phyloP scores from a whole-genome alignment of 2,888 invertebrate genomes.

The Panzeria rudis region DNA sequence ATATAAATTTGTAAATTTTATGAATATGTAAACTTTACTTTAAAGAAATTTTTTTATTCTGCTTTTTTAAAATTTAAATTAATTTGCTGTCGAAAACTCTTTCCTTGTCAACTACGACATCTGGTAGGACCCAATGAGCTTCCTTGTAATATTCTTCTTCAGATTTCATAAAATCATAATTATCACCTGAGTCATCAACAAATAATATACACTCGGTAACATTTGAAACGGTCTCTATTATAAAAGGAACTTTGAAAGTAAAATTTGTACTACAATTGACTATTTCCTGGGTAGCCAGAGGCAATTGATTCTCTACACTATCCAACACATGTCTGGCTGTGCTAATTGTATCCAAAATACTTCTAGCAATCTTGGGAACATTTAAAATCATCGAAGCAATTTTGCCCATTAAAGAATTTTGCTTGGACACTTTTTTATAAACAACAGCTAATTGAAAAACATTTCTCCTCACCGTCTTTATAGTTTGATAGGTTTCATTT shows the following conservation, averaged over 20 bases:
- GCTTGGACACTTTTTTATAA: slow-evolving; percentile 78
- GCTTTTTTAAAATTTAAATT: no score
- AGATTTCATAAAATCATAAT: slow-evolving; percentile 77
- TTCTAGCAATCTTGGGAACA: slow-evolving; percentile 75
- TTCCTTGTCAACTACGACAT: slow-evolving; percentile 9
- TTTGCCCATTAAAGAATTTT: slow-evolving; percentile 78
- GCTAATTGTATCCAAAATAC: slow-evolving; percentile 75
- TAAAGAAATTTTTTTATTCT: no score
- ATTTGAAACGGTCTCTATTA: slow-evolving; percentile 76
- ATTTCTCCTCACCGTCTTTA: slow-evolving; percentile 75
- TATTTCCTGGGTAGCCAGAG: slow-evolving; percentile 73
- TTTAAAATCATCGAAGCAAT: slow-evolving; percentile 77
- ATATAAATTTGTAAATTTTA: no score
- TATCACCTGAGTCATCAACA: slow-evolving; percentile 73
- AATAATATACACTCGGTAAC: slow-evolving; percentile 76
- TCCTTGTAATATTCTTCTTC: slow-evolving; percentile 69
- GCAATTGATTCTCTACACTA: slow-evolving; percentile 75
- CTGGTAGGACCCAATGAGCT: background rate
- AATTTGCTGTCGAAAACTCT: background rate
- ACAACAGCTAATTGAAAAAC: slow-evolving; percentile 76
- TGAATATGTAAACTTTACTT: no score
- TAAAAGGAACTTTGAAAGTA: slow-evolving; percentile 75
- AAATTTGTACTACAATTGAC: slow-evolving; percentile 75
- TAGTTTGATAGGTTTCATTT: slow-evolving; percentile 76
- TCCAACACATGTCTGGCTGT: slow-evolving; percentile 76